A percentile compares a stretch with the other conserved stretches of the same genome.
phyloP scores from a whole-genome alignment of 2,113 vertebrate genomes.

The Notarius quadriscutis region DNA sequence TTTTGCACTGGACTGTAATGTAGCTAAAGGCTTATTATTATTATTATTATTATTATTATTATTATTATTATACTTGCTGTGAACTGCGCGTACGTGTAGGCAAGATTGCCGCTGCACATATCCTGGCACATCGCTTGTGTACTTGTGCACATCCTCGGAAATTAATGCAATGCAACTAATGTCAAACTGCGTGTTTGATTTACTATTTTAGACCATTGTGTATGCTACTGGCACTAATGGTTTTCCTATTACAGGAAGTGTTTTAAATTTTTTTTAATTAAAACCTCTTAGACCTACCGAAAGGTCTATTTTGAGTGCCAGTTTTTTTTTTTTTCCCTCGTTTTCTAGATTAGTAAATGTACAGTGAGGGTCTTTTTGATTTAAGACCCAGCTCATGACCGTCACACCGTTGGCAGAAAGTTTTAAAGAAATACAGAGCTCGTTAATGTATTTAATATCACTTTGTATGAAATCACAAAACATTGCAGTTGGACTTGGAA shows the following conservation, averaged over 20 bases:
- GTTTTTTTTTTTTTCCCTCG: neutral
- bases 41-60: too few species aligned
- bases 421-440: neutral
- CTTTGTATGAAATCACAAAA: neutral
- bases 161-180: too few species aligned
- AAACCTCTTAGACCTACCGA: neutral
- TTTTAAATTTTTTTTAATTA: neutral
- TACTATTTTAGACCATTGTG: neutral
- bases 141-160: neutral
- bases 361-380: neutral
- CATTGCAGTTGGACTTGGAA: neutral
- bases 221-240: neutral
- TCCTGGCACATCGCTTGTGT: neutral
- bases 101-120: neutral
- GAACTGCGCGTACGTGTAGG: neutral
- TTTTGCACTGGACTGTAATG: neutral
- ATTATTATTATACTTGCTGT: neutral
- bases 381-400: neutral
- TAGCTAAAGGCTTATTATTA: too few species aligned
- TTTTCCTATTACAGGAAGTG: neutral
- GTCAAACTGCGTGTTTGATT: too few species aligned
- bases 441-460: neutral
- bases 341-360: neutral
- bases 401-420: neutral
- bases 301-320: neutral